These are phyloP conservation scores for Capra hircus DNA, from an alignment of 2,113 vertebrate species.

Conservation along the genomic window DNA sequence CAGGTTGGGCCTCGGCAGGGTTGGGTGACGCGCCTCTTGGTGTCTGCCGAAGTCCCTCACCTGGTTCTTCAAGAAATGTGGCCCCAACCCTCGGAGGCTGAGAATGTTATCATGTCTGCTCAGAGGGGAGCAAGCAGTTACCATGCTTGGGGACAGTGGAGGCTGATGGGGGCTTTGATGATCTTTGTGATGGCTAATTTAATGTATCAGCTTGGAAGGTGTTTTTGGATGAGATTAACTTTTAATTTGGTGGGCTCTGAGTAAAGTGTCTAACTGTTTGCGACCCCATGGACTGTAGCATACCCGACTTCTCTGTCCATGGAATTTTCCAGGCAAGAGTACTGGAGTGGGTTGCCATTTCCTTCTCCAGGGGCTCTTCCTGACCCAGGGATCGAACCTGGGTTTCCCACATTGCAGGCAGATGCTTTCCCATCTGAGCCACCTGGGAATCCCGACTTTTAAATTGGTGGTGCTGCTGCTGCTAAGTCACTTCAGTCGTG, in stretches of 20 bases:
- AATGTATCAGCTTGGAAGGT: background rate
- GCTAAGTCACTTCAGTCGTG: too few species aligned
- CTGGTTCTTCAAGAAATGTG: background rate
- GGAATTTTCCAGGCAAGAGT: background rate
- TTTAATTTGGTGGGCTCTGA: background rate
- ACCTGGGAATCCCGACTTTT: background rate
- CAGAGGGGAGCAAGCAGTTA: accelerated
- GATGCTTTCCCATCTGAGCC: background rate
- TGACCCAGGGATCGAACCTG: background rate
- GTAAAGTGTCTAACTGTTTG: background rate
- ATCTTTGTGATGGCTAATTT: background rate
- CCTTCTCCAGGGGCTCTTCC: background rate
- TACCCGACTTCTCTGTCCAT: background rate
- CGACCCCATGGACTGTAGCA: background rate
- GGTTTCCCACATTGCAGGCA: background rate
- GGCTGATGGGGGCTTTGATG: too few species aligned
- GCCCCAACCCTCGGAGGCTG: background rate
- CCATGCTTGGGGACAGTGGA: background rate
- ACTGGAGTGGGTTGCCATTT: background rate
- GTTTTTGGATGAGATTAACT: background rate
- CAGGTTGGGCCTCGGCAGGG: background rate
- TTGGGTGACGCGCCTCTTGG: background rate
- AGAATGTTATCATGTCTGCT: background rate
- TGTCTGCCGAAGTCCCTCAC: background rate
- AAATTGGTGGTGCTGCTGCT: too few species aligned